Evolutionary conservation across 2,888 invertebrate species (phyloP), one percentile per base, ranked within the genome.

Genomic region (Lepidocyrtoides sp.): DNA sequence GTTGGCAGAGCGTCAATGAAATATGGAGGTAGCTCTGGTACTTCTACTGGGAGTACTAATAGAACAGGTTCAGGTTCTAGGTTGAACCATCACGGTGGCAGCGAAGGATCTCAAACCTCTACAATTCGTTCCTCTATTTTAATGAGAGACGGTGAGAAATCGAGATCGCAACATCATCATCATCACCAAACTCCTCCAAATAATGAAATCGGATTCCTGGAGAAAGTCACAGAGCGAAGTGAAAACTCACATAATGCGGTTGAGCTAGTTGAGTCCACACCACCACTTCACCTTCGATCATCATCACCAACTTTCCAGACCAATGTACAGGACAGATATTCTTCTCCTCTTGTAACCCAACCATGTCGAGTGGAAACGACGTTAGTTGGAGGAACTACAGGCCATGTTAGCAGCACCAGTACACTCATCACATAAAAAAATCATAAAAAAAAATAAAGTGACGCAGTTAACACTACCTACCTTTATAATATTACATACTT

Each of bases 301-400:
- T 44, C 63, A 12, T 36, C 66, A n/a, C 48, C 23, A 44, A 26
- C 44, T 72, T 3, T 77, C 75, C 20, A 20, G 5, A 10, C 69
- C 23, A 29, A 23, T 20, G 17, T 36, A 4, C 63, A 83, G 20
- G 63, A 63, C 7, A 36, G 48, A 20, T 77, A 60, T 36, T 29
- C 60, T 12, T 20, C 82, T 5, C 26, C 66, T 2, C 48, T 20
- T 17, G 32, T 23, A 66, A 41, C n/a, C 60, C 89, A 83, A 57
- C 84, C 77, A 20, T 89, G 89, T 84, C 60, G 89, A 63, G 83
- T 84, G n/a, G 89, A 83, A 44, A 84, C 84, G 20, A n/a, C 84
- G 14, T 36, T 84, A 26, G 51, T 54, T 32, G 83, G 60, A 79
- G 10, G n/a, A n/a, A n/a, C 69, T 26, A 72, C 36, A 36, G 66